These are phyloP conservation scores for Palythoa heliodiscus DNA, from an alignment of 92 coral and sea anemone genomes.

Conservation along the genomic window DNA sequence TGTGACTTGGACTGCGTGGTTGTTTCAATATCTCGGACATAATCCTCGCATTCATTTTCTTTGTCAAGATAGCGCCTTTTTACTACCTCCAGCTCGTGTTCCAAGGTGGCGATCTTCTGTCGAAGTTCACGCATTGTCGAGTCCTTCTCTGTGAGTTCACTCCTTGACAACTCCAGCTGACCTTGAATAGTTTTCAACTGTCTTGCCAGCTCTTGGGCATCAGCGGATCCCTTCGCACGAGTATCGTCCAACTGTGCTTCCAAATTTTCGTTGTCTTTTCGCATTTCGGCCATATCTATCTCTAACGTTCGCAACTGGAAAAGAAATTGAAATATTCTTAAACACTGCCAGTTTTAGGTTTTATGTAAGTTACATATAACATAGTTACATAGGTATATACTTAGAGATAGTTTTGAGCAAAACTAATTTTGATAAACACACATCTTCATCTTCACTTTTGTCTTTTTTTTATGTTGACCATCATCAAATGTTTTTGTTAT, in stretches of 20 bases:
- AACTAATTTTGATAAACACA: too few species aligned
- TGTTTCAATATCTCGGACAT: slow-evolving; percentile 60
- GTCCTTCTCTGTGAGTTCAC: slow-evolving; percentile 72
- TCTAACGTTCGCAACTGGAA: slow-evolving; percentile 66
- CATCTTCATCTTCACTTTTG: too few species aligned
- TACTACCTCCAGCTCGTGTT: slow-evolving; percentile 65
- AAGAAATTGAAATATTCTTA: background rate
- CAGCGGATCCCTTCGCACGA: slow-evolving; percentile 66
- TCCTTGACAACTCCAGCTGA: slow-evolving; percentile 66
- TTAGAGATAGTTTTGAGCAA: background rate
- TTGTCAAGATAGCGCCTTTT: slow-evolving; percentile 67
- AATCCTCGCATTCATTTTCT: slow-evolving; percentile 74
- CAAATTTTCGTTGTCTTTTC: slow-evolving; percentile 75
- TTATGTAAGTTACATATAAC: too few species aligned
- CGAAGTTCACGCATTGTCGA: slow-evolving; percentile 66
- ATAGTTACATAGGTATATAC: too few species aligned
- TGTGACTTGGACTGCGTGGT: slow-evolving; percentile 64
- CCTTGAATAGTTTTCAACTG: slow-evolving; percentile 67
- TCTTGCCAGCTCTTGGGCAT: slow-evolving; percentile 59
- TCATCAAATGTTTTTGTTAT: too few species aligned
- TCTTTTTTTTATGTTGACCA: too few species aligned
- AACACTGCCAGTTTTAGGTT: too few species aligned
- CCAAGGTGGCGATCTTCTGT: slow-evolving; percentile 63
- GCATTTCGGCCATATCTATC: slow-evolving; percentile 68
- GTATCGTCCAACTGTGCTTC: slow-evolving; percentile 65